Percentiles rank a stretch among this genome's conserved stretches.
phyloP scores from a whole-genome alignment of 2,888 invertebrate genomes.

The Microctonus hyperodae region DNA sequence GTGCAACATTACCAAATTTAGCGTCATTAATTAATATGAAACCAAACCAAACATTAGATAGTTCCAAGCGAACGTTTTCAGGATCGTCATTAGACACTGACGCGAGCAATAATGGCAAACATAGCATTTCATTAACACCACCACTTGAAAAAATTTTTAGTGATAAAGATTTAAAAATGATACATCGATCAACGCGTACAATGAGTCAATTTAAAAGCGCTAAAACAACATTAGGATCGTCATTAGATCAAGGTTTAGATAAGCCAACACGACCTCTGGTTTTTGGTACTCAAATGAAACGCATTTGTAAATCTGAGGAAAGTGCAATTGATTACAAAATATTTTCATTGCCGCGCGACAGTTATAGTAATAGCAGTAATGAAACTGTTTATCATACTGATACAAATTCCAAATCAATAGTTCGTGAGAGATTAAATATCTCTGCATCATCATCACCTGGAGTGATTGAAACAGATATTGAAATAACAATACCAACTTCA shows the following conservation, averaged over 20 bases:
- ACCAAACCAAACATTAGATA: conserved; percentile 58
- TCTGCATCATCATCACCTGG: conserved; percentile 17
- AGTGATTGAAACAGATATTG: conserved; percentile 52
- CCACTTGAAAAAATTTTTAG: conserved; percentile 56
- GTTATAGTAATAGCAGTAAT: conserved; percentile 50
- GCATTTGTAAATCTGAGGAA: conserved; percentile 61
- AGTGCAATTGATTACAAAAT: conserved; percentile 56
- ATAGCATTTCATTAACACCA: conserved; percentile 50
- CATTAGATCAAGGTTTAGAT: conserved; percentile 59
- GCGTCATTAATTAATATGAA: conserved; percentile 67
- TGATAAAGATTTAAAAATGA: conserved; percentile 44
- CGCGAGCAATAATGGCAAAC: conserved; percentile 50
- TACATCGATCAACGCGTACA: conserved; percentile 43
- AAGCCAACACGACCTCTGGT: conserved; percentile 49
- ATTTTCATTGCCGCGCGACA: conserved; percentile 49
- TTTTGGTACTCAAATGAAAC: conserved; percentile 52
- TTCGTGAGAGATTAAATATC: conserved; percentile 31
- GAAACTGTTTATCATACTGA: conserved; percentile 49
- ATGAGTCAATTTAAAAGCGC: conserved; percentile 54
- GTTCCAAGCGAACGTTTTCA: conserved; percentile 61
- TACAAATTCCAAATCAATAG: conserved; percentile 16
- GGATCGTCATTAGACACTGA: conserved; percentile 60
- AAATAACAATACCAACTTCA: conserved; percentile 58
- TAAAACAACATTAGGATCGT: conserved; percentile 56
- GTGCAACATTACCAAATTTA: conserved; percentile 80